These are phyloP conservation scores for Drosophila albomicans DNA, from an alignment of 1,140 invertebrate species.

Conservation along the genomic window DNA sequence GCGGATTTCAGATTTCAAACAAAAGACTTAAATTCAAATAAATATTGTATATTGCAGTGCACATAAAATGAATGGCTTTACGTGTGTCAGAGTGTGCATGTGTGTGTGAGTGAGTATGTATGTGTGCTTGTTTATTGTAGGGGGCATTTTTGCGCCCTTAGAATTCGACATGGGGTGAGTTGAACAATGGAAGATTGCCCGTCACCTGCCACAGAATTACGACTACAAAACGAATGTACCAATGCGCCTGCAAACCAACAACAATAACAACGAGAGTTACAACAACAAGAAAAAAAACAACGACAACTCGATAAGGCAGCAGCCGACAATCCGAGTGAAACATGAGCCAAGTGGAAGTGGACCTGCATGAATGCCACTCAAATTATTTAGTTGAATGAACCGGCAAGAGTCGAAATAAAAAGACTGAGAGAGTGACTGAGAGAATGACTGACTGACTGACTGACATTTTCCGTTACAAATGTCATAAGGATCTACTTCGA, in stretches of 20 bases:
- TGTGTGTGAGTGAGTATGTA: conserved; percentile 18
- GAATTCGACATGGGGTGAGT: conserved; percentile 84
- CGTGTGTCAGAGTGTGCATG: conserved; percentile 28
- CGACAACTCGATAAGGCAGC: conserved; percentile 17
- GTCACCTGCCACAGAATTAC: conserved; percentile 83
- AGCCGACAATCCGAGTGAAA: conserved; percentile 65
- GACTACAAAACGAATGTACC: conserved; percentile 79
- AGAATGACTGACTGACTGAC: conserved; percentile 42
- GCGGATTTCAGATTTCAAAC: conserved; percentile 79
- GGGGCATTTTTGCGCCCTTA: conserved; percentile 79
- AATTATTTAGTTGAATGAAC: conserved; percentile 85
- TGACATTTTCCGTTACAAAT: conserved; percentile 75
- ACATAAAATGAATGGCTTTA: conserved; percentile 74
- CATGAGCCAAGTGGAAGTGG: conserved; percentile 71
- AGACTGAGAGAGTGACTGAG: conserved; percentile 45
- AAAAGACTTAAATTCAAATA: conserved; percentile 84
- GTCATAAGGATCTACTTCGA: conserved; percentile 1
- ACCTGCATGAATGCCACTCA: conserved; percentile 84
- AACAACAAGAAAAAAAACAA: conserved; percentile 19
- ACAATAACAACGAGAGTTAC: conserved; percentile 7
- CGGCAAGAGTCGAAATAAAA: conserved; percentile 76
- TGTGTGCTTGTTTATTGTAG: conserved; percentile 74
- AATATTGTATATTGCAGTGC: conserved; percentile 82
- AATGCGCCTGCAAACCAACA: conserved; percentile 24
- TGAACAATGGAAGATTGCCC: conserved; percentile 81